Evolutionary conservation across 2,113 vertebrate genomes (phyloP).

Genomic region (Spea bombifrons): DNA sequence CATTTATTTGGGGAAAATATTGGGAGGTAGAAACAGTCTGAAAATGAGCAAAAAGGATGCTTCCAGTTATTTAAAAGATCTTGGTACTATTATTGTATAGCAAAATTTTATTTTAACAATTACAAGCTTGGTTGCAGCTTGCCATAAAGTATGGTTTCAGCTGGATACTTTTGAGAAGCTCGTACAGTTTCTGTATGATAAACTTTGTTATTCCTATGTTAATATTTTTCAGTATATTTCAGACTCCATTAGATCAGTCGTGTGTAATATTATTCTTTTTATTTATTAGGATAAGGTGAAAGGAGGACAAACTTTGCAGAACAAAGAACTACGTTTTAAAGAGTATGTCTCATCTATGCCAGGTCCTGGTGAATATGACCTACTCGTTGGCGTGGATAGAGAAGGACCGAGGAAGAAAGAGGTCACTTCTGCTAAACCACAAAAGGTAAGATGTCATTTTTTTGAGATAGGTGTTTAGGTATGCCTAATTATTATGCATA

Average conservation of each 20-base stretch:
- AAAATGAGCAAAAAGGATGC: conserved; percentile 15
- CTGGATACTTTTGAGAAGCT: conserved; percentile 8
- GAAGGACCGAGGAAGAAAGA: conserved; percentile 21
- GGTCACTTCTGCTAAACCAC: not conserved
- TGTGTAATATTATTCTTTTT: not conserved
- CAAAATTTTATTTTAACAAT: conserved; percentile 37
- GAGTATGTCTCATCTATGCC: conserved; percentile 59
- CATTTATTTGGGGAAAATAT: no score
- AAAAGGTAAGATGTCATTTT: conserved; percentile 15
- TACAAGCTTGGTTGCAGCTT: conserved; percentile 30
- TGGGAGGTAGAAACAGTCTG: conserved; percentile 22
- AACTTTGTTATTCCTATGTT: conserved; percentile 2
- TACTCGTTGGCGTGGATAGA: conserved; percentile 32
- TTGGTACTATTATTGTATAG: conserved; percentile 7
- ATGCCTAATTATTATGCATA: no score
- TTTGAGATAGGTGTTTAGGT: no score
- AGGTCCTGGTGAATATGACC: conserved; percentile 70
- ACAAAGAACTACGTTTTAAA: conserved; percentile 70
- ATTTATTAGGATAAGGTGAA: conserved; percentile 55
- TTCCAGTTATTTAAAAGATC: conserved; percentile 19
- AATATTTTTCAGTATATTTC: not conserved
- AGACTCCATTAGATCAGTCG: not conserved
- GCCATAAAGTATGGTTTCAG: conserved; percentile 9
- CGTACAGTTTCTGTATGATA: conserved; percentile 2
- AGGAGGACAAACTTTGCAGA: conserved; percentile 70